A percentile compares a stretch with the other conserved stretches of the same genome.
Evolutionary conservation across 2,113 vertebrate species (phyloP).

Genomic region (Lampris incognitus): DNA sequence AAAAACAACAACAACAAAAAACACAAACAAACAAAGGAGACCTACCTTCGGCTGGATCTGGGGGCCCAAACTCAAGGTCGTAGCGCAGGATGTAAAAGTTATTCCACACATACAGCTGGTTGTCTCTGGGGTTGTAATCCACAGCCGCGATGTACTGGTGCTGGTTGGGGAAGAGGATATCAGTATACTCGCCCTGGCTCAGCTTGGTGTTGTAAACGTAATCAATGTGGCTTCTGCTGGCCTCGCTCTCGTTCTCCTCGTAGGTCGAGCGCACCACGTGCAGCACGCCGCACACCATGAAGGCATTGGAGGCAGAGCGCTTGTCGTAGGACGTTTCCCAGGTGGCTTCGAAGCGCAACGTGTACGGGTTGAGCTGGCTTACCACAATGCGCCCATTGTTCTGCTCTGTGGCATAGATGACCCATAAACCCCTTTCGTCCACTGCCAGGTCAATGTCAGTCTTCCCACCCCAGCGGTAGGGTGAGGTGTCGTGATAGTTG

Average conservation of each 20-base stretch:
- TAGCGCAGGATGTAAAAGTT: slow-evolving; percentile 98
- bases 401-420: slow-evolving; percentile 97
- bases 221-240: slow-evolving; percentile 92
- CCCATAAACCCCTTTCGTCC: slow-evolving; percentile 96
- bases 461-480: slow-evolving; percentile 98
- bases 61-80: slow-evolving; percentile 94
- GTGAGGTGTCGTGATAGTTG: slow-evolving; percentile 98
- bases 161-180: slow-evolving; percentile 95
- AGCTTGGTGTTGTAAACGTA: slow-evolving; percentile 95
- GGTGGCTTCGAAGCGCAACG: slow-evolving; percentile 94
- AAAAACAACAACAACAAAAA: background rate
- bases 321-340: slow-evolving; percentile 97
- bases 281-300: slow-evolving; percentile 97
- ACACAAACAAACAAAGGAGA: slow-evolving; percentile 14
- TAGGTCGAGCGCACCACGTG: slow-evolving; percentile 97
- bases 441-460: slow-evolving; percentile 97
- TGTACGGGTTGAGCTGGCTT: slow-evolving; percentile 97
- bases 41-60: slow-evolving; percentile 97
- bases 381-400: slow-evolving; percentile 98
- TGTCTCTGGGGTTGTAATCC: slow-evolving; percentile 99
- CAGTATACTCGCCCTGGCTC: slow-evolving; percentile 89
- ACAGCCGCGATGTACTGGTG: slow-evolving; percentile 98
- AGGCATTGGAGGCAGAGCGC: slow-evolving; percentile 95
- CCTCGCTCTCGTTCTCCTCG: slow-evolving; percentile 95
- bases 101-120: slow-evolving; percentile 99